Base-by-base conservation (phyloP, 2,797 vertebrate genomes). In the Megaceryle alcyon region DNA sequence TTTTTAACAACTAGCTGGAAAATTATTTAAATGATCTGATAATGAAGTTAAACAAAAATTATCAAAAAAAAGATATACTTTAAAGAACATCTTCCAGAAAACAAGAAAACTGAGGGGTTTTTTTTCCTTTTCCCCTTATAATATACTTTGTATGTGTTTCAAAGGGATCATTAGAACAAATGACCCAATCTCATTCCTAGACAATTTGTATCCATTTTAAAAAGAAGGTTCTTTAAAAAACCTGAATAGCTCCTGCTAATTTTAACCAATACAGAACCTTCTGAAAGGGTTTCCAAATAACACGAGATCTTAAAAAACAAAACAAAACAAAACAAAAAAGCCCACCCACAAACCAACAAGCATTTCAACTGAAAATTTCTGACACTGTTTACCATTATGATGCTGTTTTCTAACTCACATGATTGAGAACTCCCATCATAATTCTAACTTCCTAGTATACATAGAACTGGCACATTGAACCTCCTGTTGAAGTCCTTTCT, bases 61-160 rank as follows among this genome's bases (percentile, higher is more conserved):
- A 33, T 2, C 1, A 1, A 54, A 84, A 85, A 94, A 70, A 43
- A 3, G 5, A 72, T 14, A 14, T 0, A 43, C 16, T 49, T 84
- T 41, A 79, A 84, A 20, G 0, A 72, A 17, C 13, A 43, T 22
- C 49, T 56, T 28, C 31, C 25, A 79, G 46, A 88, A 86, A 78
- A 19, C 26, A 85, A 87, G 25, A 83, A 92, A 65, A 41, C 1
- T 13, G 48, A 72, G 23, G 7, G 7, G 8, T 35, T 35, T 59
- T 6, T 22, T 8, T 6, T 15, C 5, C 20, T 5, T 2, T 3
- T 4, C 12, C 9, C 5, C 6, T 26, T 16, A 18, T 16, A 85
- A 60, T 12, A 25, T 6, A 25, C 10, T 72, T 69, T 2, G 1
- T 37, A 35, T 15, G 6, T 64, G 12, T 43, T 63, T 75, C 54